Evolutionary conservation across 2,888 invertebrate species (phyloP).

Genomic region (Chaetoderma sp.): DNA sequence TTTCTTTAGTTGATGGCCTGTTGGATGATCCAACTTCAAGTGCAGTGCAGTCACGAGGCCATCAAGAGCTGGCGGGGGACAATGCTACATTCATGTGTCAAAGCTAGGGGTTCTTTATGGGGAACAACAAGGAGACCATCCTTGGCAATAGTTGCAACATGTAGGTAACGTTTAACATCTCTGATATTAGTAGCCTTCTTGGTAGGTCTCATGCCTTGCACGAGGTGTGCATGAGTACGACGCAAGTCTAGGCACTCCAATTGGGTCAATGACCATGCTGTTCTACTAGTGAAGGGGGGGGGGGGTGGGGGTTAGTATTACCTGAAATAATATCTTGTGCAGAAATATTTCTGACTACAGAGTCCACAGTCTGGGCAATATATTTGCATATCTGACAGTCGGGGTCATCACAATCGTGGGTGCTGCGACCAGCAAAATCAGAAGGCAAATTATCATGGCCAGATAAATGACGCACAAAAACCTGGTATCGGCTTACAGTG

Average conservation of each 20-base stretch:
- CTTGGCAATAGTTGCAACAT: too few relatives aligned
- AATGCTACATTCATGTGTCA: conserved; percentile 34
- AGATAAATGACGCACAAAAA: conserved; percentile 17
- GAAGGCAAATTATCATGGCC: conserved; percentile 33
- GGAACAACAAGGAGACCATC: too few relatives aligned
- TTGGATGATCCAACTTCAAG: conserved; percentile 39
- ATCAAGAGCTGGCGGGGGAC: conserved; percentile 36
- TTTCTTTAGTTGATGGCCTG: conserved; percentile 35
- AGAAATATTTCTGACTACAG: conserved; percentile 29
- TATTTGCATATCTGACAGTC: conserved; percentile 27
- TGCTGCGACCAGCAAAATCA: conserved; percentile 36
- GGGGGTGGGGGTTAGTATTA: not conserved
- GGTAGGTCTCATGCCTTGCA: too few relatives aligned
- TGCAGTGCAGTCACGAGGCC: conserved; percentile 39
- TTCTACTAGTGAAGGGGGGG: conserved; percentile 38
- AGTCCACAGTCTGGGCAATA: conserved; percentile 24
- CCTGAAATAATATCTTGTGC: conserved; percentile 23
- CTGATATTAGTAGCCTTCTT: too few relatives aligned
- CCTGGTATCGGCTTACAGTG: conserved; percentile 26
- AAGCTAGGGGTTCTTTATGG: conserved; percentile 15
- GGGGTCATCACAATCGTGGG: conserved; percentile 27
- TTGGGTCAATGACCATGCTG: conserved; percentile 12
- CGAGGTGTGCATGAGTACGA: too few relatives aligned
- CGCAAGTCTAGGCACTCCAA: too few relatives aligned
- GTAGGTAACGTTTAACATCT: too few relatives aligned